These are phyloP conservation scores for Ctenopoma multispine DNA, from an alignment of 2,797 vertebrate species.

Conservation along the genomic window DNA sequence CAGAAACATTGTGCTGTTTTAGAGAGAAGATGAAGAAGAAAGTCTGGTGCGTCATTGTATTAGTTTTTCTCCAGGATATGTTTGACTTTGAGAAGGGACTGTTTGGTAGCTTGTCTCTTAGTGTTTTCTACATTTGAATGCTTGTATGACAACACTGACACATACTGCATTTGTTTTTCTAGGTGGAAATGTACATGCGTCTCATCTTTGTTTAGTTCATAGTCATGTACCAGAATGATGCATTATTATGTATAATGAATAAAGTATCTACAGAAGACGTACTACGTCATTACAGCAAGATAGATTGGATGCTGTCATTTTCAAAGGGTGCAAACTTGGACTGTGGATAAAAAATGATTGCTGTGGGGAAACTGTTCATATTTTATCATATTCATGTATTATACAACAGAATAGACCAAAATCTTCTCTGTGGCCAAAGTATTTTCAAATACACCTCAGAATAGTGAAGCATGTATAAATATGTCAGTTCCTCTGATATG, in stretches of 20 bases:
- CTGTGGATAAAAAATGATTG: constrained; percentile 16
- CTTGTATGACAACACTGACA: constrained; percentile 36
- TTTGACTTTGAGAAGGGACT: constrained; percentile 63
- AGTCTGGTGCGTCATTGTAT: constrained; percentile 50
- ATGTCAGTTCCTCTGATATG: background rate
- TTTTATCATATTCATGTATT: constrained; percentile 50
- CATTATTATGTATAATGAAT: constrained; percentile 31
- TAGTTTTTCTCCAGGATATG: constrained; percentile 57
- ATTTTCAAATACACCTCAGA: constrained; percentile 10
- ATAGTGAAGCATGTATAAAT: background rate
- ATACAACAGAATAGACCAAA: constrained; percentile 20
- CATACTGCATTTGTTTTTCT: constrained; percentile 29
- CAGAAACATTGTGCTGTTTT: constrained; percentile 9
- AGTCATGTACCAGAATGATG: constrained; percentile 15
- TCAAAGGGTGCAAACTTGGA: constrained; percentile 18
- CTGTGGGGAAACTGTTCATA: constrained; percentile 30
- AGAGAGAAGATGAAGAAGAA: constrained; percentile 30
- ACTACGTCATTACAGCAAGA: constrained; percentile 18
- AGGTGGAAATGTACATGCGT: constrained; percentile 13
- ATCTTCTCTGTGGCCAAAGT: constrained; percentile 21
- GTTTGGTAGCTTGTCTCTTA: constrained; percentile 46
- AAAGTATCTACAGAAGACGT: constrained; percentile 5
- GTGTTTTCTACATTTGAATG: constrained; percentile 34
- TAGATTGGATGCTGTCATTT: constrained; percentile 26
- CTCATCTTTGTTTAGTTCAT: constrained; percentile 23